A percentile compares a stretch with the other conserved stretches of the same genome.
These are phyloP conservation scores for Etheostoma nigrum DNA, from an alignment of 2,797 vertebrate species.

Conservation along the genomic window DNA sequence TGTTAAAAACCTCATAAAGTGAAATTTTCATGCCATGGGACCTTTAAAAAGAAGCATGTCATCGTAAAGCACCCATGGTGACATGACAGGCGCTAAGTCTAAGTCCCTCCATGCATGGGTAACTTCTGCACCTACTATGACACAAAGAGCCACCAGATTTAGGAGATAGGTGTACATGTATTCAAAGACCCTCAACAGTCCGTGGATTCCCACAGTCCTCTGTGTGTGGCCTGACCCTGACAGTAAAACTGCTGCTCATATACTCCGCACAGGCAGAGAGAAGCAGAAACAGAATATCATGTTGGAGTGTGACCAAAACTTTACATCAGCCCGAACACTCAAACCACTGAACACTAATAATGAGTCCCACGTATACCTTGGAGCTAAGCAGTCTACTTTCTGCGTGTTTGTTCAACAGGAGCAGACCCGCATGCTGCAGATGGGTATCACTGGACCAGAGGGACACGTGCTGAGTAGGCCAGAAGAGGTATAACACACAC, in stretches of 20 bases:
- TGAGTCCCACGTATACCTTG: neutral
- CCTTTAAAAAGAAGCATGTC: neutral
- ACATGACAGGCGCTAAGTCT: neutral
- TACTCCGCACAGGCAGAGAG: constrained; percentile 10
- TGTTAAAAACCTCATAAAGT: no score
- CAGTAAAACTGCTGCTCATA: neutral
- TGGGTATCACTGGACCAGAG: constrained; percentile 98
- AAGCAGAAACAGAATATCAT: constrained; percentile 25
- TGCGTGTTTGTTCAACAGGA: constrained; percentile 85
- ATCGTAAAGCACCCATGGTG: neutral
- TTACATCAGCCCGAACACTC: constrained; percentile 28
- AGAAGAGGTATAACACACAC: constrained; percentile 89
- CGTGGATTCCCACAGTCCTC: constrained; percentile 24
- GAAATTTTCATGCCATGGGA: neutral
- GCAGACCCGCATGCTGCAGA: constrained; percentile 95
- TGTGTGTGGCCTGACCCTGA: constrained; percentile 46
- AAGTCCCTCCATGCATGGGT: neutral
- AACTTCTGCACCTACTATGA: neutral
- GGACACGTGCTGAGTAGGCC: constrained; percentile 97
- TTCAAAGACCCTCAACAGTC: neutral
- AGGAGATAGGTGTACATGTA: constrained; percentile 1
- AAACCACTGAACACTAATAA: constrained; percentile 5
- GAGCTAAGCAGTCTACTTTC: constrained; percentile 8
- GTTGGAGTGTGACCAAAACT: constrained; percentile 25
- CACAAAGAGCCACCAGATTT: neutral